These are phyloP conservation scores for Xiphorhynchus erythropygius DNA, from an alignment of 2,797 vertebrate species.

Conservation along the genomic window DNA sequence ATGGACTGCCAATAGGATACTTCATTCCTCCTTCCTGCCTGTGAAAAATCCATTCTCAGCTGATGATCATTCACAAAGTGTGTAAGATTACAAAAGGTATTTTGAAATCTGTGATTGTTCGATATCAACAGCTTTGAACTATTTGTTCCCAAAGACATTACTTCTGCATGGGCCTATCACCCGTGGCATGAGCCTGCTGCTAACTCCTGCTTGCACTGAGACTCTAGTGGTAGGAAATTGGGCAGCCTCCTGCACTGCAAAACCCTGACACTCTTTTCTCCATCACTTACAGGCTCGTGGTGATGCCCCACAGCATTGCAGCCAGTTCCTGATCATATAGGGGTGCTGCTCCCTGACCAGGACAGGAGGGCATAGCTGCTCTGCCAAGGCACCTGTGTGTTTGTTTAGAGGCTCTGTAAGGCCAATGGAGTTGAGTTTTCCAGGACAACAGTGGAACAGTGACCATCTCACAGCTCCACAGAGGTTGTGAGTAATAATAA, in stretches of 20 bases:
- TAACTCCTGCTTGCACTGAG: background rate
- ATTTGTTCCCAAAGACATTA: background rate
- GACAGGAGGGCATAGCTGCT: background rate
- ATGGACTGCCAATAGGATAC: background rate
- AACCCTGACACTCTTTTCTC: background rate
- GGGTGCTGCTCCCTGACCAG: background rate
- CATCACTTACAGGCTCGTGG: background rate
- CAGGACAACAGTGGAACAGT: background rate
- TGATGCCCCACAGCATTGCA: background rate
- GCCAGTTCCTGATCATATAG: background rate
- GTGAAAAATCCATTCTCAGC: background rate
- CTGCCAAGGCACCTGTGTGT: background rate
- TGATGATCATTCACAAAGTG: background rate
- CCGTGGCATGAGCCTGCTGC: background rate
- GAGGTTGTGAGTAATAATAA: background rate
- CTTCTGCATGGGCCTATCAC: background rate
- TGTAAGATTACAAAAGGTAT: background rate
- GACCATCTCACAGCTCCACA: background rate
- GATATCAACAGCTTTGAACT: background rate
- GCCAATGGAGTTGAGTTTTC: background rate
- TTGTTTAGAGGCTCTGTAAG: background rate
- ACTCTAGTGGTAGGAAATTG: accelerated
- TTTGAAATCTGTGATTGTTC: background rate
- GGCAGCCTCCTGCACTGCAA: background rate
- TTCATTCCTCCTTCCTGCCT: background rate